These are phyloP conservation scores for Molossus alvarezi DNA, from an alignment of 2,797 vertebrate genomes.

Conservation along the genomic window DNA sequence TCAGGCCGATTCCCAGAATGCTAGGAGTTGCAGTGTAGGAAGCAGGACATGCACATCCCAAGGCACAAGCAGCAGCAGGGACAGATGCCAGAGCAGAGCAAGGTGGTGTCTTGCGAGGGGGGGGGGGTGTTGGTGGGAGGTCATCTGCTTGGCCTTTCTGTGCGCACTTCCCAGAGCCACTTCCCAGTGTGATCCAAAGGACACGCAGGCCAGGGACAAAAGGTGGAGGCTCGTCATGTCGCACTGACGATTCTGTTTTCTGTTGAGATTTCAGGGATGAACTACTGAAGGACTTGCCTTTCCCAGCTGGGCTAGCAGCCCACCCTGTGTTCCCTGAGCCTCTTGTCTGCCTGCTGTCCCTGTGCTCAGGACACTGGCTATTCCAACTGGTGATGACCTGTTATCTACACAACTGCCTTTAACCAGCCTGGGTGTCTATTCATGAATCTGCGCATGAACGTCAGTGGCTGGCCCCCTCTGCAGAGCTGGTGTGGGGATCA, in stretches of 20 bases:
- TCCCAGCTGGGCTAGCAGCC: background rate
- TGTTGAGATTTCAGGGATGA: background rate
- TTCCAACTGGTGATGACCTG: background rate
- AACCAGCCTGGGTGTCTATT: background rate
- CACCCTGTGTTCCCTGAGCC: background rate
- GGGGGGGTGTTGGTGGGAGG: background rate
- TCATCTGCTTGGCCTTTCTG: background rate
- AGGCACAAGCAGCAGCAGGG: rapidly evolving
- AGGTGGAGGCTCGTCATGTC: background rate
- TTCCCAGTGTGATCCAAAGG: background rate
- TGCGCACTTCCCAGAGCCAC: background rate
- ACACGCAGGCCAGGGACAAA: background rate
- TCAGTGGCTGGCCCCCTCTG: background rate
- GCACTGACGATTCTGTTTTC: background rate
- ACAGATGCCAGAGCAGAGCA: background rate
- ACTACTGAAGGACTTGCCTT: background rate
- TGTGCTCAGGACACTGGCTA: background rate
- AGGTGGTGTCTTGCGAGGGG: background rate
- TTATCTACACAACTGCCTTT: background rate
- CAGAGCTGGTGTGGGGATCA: background rate
- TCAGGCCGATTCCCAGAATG: background rate
- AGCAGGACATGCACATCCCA: background rate
- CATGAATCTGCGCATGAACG: background rate
- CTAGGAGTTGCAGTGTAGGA: background rate
- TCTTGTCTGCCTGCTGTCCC: background rate